These are phyloP conservation scores for Odocoileus hemionus DNA, from an alignment of 2,113 vertebrate genomes.

Conservation along the genomic window DNA sequence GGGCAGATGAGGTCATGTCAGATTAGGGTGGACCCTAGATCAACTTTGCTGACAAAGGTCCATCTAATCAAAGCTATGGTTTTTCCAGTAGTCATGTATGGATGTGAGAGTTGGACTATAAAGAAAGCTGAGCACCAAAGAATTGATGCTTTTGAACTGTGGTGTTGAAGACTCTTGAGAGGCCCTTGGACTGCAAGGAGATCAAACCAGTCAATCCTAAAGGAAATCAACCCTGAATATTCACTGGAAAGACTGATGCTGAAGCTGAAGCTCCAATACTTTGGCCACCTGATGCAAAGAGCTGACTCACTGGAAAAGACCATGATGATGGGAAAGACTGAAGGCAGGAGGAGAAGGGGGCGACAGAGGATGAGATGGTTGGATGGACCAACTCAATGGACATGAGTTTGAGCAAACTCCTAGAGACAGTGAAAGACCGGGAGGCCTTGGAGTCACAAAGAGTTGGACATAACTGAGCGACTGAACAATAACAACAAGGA, in stretches of 20 bases:
- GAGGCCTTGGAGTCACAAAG: neutral
- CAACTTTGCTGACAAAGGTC: neutral
- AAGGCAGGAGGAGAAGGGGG: neutral
- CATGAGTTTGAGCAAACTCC: neutral
- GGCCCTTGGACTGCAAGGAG: neutral
- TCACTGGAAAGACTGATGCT: neutral
- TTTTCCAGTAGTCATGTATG: neutral
- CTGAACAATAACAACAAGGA: neutral
- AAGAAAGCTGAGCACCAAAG: neutral
- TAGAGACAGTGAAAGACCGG: neutral
- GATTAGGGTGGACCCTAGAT: neutral
- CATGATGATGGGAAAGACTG: neutral
- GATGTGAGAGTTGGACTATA: neutral
- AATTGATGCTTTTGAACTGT: neutral
- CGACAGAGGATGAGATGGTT: neutral
- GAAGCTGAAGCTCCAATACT: neutral
- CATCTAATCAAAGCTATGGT: neutral
- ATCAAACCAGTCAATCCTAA: neutral
- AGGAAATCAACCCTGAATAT: neutral
- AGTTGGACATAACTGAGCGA: fast-evolving
- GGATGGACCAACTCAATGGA: neutral
- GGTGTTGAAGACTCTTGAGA: neutral
- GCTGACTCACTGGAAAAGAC: neutral
- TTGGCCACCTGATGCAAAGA: neutral
- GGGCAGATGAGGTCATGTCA: neutral